Evolutionary conservation across 2,888 invertebrate species (phyloP).

Genomic region (Alentia gelatinosa): DNA sequence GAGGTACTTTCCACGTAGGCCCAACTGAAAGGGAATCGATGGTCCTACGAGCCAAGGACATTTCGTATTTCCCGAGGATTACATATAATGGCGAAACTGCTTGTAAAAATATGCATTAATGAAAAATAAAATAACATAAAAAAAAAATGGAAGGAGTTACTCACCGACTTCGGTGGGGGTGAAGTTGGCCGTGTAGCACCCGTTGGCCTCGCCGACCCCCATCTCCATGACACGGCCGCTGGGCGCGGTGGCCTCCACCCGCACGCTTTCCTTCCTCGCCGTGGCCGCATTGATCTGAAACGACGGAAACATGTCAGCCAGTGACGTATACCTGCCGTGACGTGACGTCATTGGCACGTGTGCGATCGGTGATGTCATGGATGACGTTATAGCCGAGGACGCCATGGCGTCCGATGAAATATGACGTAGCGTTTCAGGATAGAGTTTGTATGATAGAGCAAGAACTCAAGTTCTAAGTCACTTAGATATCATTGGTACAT

Average conservation of each 20-base stretch:
- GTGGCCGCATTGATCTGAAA: slow-evolving; percentile 84
- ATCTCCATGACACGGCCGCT: slow-evolving; percentile 90
- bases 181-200: slow-evolving; percentile 93
- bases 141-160: slow-evolving; percentile 66
- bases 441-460: too few species aligned
- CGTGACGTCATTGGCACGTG: not conserved
- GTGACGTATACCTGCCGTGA: not conserved
- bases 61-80: too few species aligned
- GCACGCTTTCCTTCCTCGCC: slow-evolving; percentile 87
- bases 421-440: not conserved
- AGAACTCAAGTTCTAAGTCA: too few species aligned
- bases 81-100: too few species aligned
- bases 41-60: too few species aligned
- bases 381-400: not conserved
- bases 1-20: too few species aligned
- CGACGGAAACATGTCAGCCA: slow-evolving; percentile 64
- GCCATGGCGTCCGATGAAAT: not conserved
- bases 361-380: not conserved
- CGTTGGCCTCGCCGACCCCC: slow-evolving; percentile 83
- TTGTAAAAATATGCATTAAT: too few species aligned
- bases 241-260: slow-evolving; percentile 95
- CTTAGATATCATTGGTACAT: too few species aligned
- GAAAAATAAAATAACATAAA: too few species aligned
- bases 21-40: too few species aligned
- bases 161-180: slow-evolving; percentile 96